These are phyloP conservation scores for Halcyon malimbica DNA, from an alignment of 2,113 vertebrate genomes.

Conservation along the genomic window DNA sequence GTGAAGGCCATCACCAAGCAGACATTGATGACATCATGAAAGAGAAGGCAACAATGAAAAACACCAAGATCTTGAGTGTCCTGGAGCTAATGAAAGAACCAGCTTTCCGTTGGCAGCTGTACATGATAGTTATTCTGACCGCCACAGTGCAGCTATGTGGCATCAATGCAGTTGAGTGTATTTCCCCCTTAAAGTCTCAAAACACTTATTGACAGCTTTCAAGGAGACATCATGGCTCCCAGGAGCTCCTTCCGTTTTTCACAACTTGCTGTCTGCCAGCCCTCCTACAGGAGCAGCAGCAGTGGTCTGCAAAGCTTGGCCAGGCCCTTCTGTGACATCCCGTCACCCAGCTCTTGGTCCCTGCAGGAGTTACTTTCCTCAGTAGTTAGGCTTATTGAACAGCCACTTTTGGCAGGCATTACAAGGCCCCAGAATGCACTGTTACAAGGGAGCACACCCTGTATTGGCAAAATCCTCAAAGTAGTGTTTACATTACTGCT, in stretches of 20 bases:
- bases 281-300: background rate
- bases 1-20: constrained; percentile 70
- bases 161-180: constrained; percentile 81
- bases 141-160: constrained; percentile 81
- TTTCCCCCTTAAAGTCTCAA: background rate
- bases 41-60: constrained; percentile 74
- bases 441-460: background rate
- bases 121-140: constrained; percentile 66
- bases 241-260: background rate
- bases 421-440: background rate
- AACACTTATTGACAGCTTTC: background rate
- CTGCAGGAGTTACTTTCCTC: background rate
- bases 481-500: background rate
- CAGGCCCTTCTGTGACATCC: background rate
- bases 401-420: background rate
- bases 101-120: constrained; percentile 82
- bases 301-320: background rate
- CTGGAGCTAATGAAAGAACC: constrained; percentile 77
- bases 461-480: background rate
- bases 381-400: background rate
- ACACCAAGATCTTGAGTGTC: constrained; percentile 69
- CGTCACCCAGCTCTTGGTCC: background rate
- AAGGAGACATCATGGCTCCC: background rate
- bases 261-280: background rate
- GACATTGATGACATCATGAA: constrained; percentile 84